phyloP scores from a whole-genome alignment of 2,797 vertebrate species.

The Anisognathus igniventris region DNA sequence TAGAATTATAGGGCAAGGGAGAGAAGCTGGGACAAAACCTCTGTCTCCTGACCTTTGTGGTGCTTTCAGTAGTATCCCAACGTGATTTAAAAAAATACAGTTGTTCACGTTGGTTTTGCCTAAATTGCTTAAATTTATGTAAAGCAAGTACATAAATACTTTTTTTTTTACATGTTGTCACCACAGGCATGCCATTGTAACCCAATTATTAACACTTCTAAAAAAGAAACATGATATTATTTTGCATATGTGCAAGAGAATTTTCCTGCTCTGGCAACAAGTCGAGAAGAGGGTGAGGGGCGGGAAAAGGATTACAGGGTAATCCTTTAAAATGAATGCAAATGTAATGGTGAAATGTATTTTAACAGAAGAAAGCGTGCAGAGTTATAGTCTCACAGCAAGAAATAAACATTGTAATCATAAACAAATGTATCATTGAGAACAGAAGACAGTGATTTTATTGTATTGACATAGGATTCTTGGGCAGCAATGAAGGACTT shows the following conservation, averaged over 20 bases:
- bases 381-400: background rate
- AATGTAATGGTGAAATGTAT: background rate
- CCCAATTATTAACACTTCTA: background rate
- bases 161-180: background rate
- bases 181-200: background rate
- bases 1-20: background rate
- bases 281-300: background rate
- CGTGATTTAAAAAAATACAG: background rate
- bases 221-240: background rate
- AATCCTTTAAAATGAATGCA: background rate
- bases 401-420: conserved; percentile 41
- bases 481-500: conserved; percentile 45
- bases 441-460: conserved; percentile 56
- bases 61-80: background rate
- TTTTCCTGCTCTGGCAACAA: background rate
- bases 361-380: background rate
- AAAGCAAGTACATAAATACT: background rate
- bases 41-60: background rate
- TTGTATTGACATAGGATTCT: conserved; percentile 26
- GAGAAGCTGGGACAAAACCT: background rate
- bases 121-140: background rate
- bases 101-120: background rate
- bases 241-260: background rate
- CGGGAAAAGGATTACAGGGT: background rate
- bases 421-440: conserved; percentile 57